phyloP scores from a whole-genome alignment of 2,888 invertebrate species.

The Ptycholaimellus sp. region DNA sequence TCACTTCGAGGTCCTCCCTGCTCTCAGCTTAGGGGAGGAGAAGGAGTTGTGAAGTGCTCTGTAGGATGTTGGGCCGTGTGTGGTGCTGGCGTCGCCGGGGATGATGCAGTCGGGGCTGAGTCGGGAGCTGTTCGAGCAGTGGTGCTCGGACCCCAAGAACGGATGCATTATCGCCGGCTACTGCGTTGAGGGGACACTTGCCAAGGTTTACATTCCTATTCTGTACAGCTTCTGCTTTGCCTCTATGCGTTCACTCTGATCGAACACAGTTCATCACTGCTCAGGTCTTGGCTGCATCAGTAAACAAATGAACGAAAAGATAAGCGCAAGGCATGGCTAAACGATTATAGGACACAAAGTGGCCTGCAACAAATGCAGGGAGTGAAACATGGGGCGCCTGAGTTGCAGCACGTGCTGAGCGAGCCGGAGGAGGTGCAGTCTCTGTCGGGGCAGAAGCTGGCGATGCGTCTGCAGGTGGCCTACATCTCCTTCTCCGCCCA shows the following conservation, averaged over 20 bases:
- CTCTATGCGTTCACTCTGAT: too few species aligned
- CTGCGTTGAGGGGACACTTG: conserved; percentile 37
- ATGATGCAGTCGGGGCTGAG: conserved; percentile 99
- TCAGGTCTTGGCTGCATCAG: too few species aligned
- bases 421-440: conserved; percentile 92
- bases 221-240: conserved; percentile 4
- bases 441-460: conserved; percentile 78
- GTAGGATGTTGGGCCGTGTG: conserved; percentile 97
- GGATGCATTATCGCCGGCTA: conserved; percentile 89
- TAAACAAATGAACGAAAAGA: too few species aligned
- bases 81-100: conserved; percentile 97
- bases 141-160: conserved; percentile 94
- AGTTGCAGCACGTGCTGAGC: conserved; percentile 48
- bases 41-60: too few species aligned
- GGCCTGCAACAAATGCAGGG: too few species aligned
- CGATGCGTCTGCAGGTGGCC: conserved; percentile 45
- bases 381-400: too few species aligned
- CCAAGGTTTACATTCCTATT: conserved; percentile 23
- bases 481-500: conserved; percentile 99
- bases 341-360: too few species aligned
- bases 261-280: too few species aligned
- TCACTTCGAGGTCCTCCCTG: conserved; percentile 94
- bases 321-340: too few species aligned
- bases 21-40: too few species aligned
- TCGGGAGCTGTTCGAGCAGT: conserved; percentile 83